Base-by-base conservation (phyloP, 1,140 invertebrate species). In the Tenebrio molitor region DNA sequence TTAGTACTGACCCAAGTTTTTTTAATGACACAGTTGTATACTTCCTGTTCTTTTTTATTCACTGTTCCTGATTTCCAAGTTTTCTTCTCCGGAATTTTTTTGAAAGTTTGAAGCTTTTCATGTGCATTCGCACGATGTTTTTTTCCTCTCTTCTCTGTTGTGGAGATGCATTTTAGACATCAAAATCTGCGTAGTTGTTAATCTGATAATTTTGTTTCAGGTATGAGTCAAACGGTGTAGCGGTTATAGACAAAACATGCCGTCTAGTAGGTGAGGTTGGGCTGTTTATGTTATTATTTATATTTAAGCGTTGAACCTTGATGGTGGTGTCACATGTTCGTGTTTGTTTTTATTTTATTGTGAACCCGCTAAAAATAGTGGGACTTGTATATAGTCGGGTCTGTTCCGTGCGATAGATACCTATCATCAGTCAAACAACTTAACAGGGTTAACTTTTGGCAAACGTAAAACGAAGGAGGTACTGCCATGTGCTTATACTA, bases 401-500 rank as follows among this genome's bases (percentile, higher is more conserved):
- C 44, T 16, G 44, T 50, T 58, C 23, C 50, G 50, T 29, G 50
- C 50, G 50, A 58, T 58, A 29, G 50, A 58, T 58, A 58, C 50
- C 29, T 50, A 42, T 73, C 72, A 73, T 58, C 41, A 73, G 71
- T 63, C 46, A 58, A 62, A 34, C 42, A 72, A 66, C 39, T 67
- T 68, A 72, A 72, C 71, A 29, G 46, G 44, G 63, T 67, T 39
- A 62, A 63, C 50, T 71, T 71, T 64, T 71, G 68, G 68, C 67
- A 70, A 71, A 53, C 16, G 53, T 44, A 36, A 15, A 33, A 23
- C 34, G 50, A 46, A 67, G 12, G 33, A 34, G 42, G 23, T 34
- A 53, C 25, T 34, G 41, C 42, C 42, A 53, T 74, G 65, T 74
- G 73, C 73, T 74, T 74, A 74, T 50, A 72, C 41, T 72, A 72